phyloP scores from a whole-genome alignment of 1,140 invertebrate species.

The Sitophilus oryzae region DNA sequence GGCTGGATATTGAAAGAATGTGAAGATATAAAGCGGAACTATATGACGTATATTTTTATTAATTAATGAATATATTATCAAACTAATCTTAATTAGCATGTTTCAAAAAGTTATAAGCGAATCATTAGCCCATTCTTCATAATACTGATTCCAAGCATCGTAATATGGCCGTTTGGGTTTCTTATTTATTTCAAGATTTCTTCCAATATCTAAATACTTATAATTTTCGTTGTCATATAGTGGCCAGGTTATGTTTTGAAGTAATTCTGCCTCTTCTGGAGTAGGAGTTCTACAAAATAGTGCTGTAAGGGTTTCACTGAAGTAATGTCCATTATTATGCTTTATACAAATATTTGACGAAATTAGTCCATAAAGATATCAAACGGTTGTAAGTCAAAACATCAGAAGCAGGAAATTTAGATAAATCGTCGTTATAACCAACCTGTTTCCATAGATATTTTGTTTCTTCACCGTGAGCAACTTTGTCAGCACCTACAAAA shows the following conservation, averaged over 20 bases:
- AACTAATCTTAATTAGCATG: too few species aligned
- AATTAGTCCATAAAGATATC: slow-evolving; percentile 14
- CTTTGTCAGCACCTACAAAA: not conserved
- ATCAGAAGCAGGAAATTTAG: too few species aligned
- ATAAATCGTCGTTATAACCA: too few species aligned
- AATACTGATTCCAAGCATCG: slow-evolving; percentile 3
- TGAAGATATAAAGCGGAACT: too few species aligned
- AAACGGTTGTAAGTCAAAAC: too few species aligned
- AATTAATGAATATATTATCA: too few species aligned
- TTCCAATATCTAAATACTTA: slow-evolving; percentile 11
- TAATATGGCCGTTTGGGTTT: slow-evolving; percentile 8
- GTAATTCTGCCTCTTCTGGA: slow-evolving; percentile 7
- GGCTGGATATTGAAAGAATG: too few species aligned
- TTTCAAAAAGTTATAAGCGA: slow-evolving; percentile 14
- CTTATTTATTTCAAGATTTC: slow-evolving; percentile 3
- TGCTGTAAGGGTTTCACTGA: not conserved
- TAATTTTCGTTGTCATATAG: not conserved
- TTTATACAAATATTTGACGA: slow-evolving; percentile 17
- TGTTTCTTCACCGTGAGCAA: not conserved
- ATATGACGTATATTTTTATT: too few species aligned
- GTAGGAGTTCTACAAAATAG: slow-evolving; percentile 19
- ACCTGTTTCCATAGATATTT: not conserved
- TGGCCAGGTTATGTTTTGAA: slow-evolving; percentile 21
- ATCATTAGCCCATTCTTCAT: slow-evolving; percentile 9
- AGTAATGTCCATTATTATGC: not conserved